Conservation (phyloP, 1,140 invertebrate species). For the Scaptomyza pallida region DNA sequence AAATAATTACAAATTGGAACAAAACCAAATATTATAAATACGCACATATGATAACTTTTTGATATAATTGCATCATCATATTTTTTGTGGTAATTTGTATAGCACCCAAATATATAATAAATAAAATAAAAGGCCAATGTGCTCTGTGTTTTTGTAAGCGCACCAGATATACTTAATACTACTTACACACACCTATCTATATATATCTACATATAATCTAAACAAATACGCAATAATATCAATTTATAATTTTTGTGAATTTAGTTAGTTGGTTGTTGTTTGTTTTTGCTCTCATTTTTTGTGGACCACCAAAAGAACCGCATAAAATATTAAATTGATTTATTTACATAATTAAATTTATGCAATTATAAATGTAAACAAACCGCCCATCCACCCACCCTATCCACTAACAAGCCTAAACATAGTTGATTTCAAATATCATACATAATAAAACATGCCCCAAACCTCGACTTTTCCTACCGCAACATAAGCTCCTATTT, state of each 20-base stretch:
- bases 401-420: slow-evolving; percentile 22
- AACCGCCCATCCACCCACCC: slow-evolving; percentile 8
- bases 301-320: slow-evolving; percentile 24
- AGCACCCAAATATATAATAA: slow-evolving; percentile 62
- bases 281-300: slow-evolving; percentile 28
- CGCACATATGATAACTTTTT: slow-evolving; percentile 53
- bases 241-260: slow-evolving; percentile 53
- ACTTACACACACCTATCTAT: slow-evolving; percentile 21
- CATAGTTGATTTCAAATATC: slow-evolving; percentile 20
- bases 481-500: slow-evolving; percentile 2
- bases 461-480: not conserved
- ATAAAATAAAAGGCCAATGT: slow-evolving; percentile 32
- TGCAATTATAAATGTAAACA: slow-evolving; percentile 81
- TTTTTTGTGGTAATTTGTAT: slow-evolving; percentile 83
- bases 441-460: slow-evolving; percentile 25
- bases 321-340: slow-evolving; percentile 77
- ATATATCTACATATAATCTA: slow-evolving; percentile 40
- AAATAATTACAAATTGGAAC: slow-evolving; percentile 40
- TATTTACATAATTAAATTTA: slow-evolving; percentile 79
- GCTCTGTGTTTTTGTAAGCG: slow-evolving; percentile 71
- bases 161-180: slow-evolving; percentile 44
- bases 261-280: slow-evolving; percentile 53
- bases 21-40: slow-evolving; percentile 64
- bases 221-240: slow-evolving; percentile 50
- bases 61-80: slow-evolving; percentile 74